Percentiles rank a stretch among this genome's conserved stretches.
Evolutionary conservation across 2,888 invertebrate species (phyloP).

Genomic region (Drepana falcataria): DNA sequence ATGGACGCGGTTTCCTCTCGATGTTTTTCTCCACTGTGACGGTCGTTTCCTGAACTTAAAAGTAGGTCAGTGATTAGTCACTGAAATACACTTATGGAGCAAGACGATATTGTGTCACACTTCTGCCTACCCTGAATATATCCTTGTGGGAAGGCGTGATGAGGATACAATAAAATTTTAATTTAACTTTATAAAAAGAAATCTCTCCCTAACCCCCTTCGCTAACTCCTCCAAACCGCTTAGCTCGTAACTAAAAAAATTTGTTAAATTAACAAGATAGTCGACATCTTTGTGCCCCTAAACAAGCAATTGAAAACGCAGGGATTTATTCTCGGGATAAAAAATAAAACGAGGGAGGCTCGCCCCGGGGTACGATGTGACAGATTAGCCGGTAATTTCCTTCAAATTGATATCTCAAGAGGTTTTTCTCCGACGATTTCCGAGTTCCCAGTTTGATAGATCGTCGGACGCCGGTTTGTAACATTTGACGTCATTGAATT

Average conservation of each 20-base stretch:
- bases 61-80: too few relatives aligned
- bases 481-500: too few relatives aligned
- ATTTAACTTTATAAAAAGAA: constrained; percentile 8
- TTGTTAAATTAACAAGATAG: constrained; percentile 69
- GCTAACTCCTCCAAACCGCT: constrained; percentile 25
- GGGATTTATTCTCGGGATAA: constrained; percentile 39
- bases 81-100: too few relatives aligned
- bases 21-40: too few relatives aligned
- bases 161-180: too few relatives aligned
- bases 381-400: constrained; percentile 75
- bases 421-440: constrained; percentile 44
- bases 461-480: constrained; percentile 67
- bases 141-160: too few relatives aligned
- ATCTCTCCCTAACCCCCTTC: constrained; percentile 4
- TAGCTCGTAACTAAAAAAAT: constrained; percentile 48
- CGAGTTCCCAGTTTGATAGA: constrained; percentile 43
- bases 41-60: too few relatives aligned
- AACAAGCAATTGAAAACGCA: constrained; percentile 18
- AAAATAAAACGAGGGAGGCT: constrained; percentile 53
- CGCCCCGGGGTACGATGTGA: constrained; percentile 66
- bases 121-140: too few relatives aligned
- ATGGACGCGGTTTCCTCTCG: too few relatives aligned
- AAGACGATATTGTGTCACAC: too few relatives aligned
- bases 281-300: constrained; percentile 41
- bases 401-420: constrained; percentile 75